Base-by-base conservation (phyloP, 2,113 vertebrate genomes). In the Sylvietta virens region DNA sequence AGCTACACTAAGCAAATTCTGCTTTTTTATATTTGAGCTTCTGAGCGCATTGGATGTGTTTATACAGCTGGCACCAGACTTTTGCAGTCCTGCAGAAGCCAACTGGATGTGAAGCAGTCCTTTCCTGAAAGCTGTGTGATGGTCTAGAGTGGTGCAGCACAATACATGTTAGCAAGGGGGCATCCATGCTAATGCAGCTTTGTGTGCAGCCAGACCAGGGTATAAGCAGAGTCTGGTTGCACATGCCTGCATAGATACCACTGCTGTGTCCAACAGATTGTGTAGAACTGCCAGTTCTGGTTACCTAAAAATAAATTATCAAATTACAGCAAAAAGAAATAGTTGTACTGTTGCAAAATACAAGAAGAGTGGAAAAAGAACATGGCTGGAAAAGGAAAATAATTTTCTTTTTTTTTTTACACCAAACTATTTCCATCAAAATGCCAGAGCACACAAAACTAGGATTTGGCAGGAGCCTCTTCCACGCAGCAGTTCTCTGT, bases 281-380 rank as follows among this genome's bases (percentile, higher is more conserved):
- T 81, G 21, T 80, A 54, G 94, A 85, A 96, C 95, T 91, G 93
- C 86, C 87, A 92, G 94, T 97, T 94, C 96, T 94, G 70, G 66
- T 77, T 65, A 79, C 47, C 47, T 91, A 84, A 94, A 97, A 96
- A 58, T 85, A 89, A 92, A 79, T 71, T 64, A 79, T 87, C 81
- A 73, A 85, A 61, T 94, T 87, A 62, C 90, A 90, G 58, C 21
- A 62, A 54, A 82, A 92, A 87, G 17, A 72, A 94, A 50, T 80
- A 58, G 53, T 65, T 73, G 26, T 84, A 20, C 58, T 10, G 0
- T 62, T 85, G 33, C 30, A 80, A 64, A 90, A 82, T 76, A 79
- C 0, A 14, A 66, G 60, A 60, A 74, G 56, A 87, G 69, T 81
- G 87, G 87, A 89, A 95, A 92, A 97, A 87, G 33, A 74, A 70